Percentiles rank a stretch among this genome's conserved stretches.
Conservation (phyloP, 2,797 vertebrate species). For the Lophotriccus pileatus region DNA sequence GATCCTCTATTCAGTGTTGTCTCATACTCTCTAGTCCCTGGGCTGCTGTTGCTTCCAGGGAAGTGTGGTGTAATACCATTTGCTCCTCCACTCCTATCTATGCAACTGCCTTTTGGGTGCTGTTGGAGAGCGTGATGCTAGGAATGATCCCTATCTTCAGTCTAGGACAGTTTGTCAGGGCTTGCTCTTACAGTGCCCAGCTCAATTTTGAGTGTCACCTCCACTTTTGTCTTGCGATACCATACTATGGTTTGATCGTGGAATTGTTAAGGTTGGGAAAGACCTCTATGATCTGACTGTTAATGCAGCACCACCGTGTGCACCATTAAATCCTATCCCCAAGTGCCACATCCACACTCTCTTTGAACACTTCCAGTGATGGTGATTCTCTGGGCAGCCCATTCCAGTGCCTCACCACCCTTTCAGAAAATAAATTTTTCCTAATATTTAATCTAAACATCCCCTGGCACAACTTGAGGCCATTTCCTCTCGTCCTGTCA, state of each 20-base stretch:
- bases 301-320: not conserved
- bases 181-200: not conserved
- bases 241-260: not conserved
- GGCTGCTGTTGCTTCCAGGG: not conserved
- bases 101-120: not conserved
- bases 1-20: not conserved
- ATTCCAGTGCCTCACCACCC: not conserved
- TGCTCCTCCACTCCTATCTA: accelerated
- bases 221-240: not conserved
- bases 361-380: not conserved
- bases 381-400: not conserved
- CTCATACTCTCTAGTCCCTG: not conserved
- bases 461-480: not conserved
- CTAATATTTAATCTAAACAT: not conserved
- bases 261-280: not conserved
- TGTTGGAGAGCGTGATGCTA: not conserved
- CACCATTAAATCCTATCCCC: not conserved
- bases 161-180: not conserved
- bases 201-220: not conserved
- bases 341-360: not conserved
- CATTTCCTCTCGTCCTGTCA: not conserved
- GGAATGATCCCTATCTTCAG: not conserved
- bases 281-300: not conserved
- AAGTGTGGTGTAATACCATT: accelerated
- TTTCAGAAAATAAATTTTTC: not conserved